A percentile compares a stretch with the other conserved stretches of the same genome.
These are phyloP conservation scores for Zoanthus gigantus DNA, from an alignment of 92 coral and sea anemone genomes.

Conservation along the genomic window DNA sequence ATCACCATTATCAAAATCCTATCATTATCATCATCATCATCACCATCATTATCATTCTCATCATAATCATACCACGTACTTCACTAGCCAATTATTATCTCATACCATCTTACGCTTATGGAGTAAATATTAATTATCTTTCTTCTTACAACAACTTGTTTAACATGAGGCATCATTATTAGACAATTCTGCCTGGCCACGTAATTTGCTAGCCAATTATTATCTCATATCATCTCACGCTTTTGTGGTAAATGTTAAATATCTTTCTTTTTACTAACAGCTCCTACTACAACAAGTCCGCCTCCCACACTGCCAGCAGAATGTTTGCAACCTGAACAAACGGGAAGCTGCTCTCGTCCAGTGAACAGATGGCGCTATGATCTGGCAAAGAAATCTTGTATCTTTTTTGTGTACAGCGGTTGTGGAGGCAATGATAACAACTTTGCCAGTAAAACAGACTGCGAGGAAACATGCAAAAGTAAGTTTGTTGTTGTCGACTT, in stretches of 20 bases:
- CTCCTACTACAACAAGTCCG: neutral
- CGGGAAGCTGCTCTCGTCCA: slow-evolving; percentile 76
- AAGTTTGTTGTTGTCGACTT: neutral
- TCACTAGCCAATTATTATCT: neutral
- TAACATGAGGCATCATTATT: too few species aligned
- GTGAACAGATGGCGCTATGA: slow-evolving; percentile 87
- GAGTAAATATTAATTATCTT: too few species aligned
- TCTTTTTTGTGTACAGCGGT: slow-evolving; percentile 87
- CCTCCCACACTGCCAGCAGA: slow-evolving; percentile 2
- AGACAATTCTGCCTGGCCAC: too few species aligned
- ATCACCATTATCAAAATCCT: too few species aligned
- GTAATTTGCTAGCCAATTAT: too few species aligned
- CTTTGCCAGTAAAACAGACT: slow-evolving; percentile 67
- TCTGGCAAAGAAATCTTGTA: slow-evolving; percentile 62
- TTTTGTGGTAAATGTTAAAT: too few species aligned
- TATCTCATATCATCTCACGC: too few species aligned
- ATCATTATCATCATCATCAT: too few species aligned
- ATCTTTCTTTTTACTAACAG: too few species aligned
- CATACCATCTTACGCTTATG: too few species aligned
- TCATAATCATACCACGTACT: neutral
- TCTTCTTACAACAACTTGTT: neutral
- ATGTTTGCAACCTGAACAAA: slow-evolving; percentile 66
- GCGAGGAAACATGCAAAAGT: slow-evolving; percentile 44
- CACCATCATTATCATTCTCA: too few species aligned
- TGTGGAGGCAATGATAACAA: slow-evolving; percentile 92